Percentiles rank a stretch among this genome's conserved stretches.
Conservation (phyloP, 2,888 invertebrate genomes). For the Acanthosepion esculentum region DNA sequence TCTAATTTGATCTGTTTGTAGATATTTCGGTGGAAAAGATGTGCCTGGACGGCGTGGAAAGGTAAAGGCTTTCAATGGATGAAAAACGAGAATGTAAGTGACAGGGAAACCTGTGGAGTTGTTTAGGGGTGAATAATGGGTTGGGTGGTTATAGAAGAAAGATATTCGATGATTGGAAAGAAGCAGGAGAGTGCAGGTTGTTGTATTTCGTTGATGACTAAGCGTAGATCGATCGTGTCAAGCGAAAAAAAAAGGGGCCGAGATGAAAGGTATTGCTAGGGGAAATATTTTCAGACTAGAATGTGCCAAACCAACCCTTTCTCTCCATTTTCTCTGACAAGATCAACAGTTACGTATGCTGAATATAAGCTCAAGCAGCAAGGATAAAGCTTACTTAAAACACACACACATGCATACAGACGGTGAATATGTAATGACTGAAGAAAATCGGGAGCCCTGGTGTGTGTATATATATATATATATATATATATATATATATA, state of each 20-base stretch:
- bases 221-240: not conserved
- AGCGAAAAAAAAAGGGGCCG: not conserved
- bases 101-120: slow-evolving; percentile 13
- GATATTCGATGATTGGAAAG: not conserved
- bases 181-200: not conserved
- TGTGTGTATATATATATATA: too few species aligned
- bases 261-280: not conserved
- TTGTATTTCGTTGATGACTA: slow-evolving; percentile 33
- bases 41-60: not conserved
- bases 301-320: not conserved
- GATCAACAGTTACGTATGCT: not conserved
- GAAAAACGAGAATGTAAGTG: not conserved
- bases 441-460: too few species aligned
- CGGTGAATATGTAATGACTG: too few species aligned
- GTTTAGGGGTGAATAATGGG: not conserved
- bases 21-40: not conserved
- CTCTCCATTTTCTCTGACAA: not conserved
- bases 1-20: not conserved
- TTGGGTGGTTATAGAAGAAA: not conserved
- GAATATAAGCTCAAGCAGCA: not conserved
- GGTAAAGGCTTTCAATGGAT: not conserved
- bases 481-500: too few species aligned
- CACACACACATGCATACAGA: too few species aligned
- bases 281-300: not conserved
- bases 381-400: too few species aligned